Conservation (phyloP, 2,797 vertebrate species). For the Lithobates pipiens region DNA sequence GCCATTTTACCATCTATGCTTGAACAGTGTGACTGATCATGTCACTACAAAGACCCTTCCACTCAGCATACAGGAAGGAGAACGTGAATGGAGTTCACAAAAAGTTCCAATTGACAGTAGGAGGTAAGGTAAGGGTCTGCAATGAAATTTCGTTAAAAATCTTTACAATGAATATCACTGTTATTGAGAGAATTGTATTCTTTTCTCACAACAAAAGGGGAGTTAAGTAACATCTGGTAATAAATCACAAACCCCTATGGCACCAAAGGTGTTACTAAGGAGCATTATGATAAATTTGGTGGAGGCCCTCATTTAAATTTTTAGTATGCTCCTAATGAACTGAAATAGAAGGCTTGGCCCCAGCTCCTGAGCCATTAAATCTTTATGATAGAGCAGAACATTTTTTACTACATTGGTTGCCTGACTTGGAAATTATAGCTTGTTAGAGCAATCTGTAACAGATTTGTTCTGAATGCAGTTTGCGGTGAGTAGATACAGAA, state of each 20-base stretch:
- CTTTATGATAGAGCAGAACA: conserved; percentile 27
- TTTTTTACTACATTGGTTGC: conserved; percentile 21
- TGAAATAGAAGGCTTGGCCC: conserved; percentile 29
- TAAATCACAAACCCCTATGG: background rate
- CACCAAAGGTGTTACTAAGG: background rate
- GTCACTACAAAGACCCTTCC: too few species aligned
- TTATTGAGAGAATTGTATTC: too few species aligned
- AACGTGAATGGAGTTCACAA: too few species aligned
- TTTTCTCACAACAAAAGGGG: too few species aligned
- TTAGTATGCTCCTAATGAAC: conserved; percentile 35
- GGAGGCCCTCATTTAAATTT: conserved; percentile 14
- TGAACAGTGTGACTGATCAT: too few species aligned
- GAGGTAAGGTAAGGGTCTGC: too few species aligned
- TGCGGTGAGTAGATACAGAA: conserved; percentile 13
- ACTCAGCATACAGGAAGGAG: too few species aligned
- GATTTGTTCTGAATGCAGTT: background rate
- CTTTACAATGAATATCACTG: too few species aligned
- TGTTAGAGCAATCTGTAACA: conserved; percentile 29
- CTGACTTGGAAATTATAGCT: conserved; percentile 37
- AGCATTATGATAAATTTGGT: conserved; percentile 3
- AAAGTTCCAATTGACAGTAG: too few species aligned
- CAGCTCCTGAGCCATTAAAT: conserved; percentile 34
- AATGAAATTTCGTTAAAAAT: too few species aligned
- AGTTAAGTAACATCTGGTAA: background rate
- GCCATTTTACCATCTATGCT: too few species aligned